Evolutionary conservation across 37 sponge, comb jelly and placozoan genomes (phyloP).

Genomic region (Amphimedon queenslandica): DNA sequence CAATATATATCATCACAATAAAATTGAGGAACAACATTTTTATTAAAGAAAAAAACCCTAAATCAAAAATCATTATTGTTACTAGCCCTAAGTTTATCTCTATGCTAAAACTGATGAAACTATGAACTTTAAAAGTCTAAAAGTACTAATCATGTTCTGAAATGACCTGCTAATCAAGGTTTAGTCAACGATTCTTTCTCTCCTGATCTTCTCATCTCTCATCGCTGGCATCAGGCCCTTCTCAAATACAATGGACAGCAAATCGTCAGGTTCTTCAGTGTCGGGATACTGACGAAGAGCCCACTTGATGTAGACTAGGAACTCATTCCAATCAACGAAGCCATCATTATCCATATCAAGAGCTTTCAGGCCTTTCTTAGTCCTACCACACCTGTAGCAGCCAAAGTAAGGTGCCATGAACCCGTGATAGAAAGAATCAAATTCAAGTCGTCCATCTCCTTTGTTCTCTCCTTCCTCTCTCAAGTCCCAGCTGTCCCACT

Average conservation of each 20-base stretch:
- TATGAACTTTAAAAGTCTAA: too few relatives aligned
- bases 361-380: conserved; percentile 54
- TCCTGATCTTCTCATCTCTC: conserved; percentile 62
- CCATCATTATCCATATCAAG: conserved; percentile 84
- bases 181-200: too few relatives aligned
- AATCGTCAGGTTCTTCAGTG: conserved; percentile 31
- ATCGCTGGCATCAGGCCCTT: conserved; percentile 87
- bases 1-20: too few relatives aligned
- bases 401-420: conserved; percentile 91
- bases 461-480: conserved; percentile 23
- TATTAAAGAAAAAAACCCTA: too few relatives aligned
- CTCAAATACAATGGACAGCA: conserved; percentile 55
- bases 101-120: too few relatives aligned
- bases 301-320: conserved; percentile 79
- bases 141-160: too few relatives aligned
- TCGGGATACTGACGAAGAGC: conserved; percentile 77
- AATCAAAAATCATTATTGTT: too few relatives aligned
- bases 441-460: conserved; percentile 56
- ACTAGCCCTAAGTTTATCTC: too few relatives aligned
- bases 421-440: conserved; percentile 78
- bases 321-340: conserved; percentile 83
- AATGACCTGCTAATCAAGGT: too few relatives aligned
- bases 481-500: conserved; percentile 75
- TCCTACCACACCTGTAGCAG: conserved; percentile 70
- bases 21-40: too few relatives aligned